Evolutionary conservation across 2,888 invertebrate species (phyloP), one percentile per base, ranked within the genome.

Genomic region (Dolichopus griseipennis): DNA sequence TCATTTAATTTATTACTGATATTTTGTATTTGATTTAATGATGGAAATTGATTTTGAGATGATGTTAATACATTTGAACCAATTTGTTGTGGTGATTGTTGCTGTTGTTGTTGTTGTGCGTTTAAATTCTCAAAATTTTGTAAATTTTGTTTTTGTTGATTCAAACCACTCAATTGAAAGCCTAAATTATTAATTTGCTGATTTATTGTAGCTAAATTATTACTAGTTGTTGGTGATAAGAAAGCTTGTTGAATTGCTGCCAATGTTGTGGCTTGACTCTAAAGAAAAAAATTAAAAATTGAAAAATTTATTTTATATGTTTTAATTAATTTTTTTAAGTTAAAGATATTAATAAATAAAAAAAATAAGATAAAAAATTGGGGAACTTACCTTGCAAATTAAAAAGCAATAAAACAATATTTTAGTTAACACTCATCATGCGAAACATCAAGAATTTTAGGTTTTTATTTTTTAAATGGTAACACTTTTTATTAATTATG

Each of bases 101-200:
- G 68, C 73, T 77, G 61, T 71, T 75, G 74, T 22, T 73, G 74
- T 62, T 74, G 72, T 41, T 72, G 72, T 41, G 75, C 72, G 73
- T 18, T 61, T 73, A 66, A 66, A 75, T 68, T 75, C 72, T 81
- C 81, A 68, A 81, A 76, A 69, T 81, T 80, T 71, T 81, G 81
- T 67, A 81, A 74, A 73, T 81, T 80, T 70, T 81, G 81, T 69
- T 78, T 81, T 71, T 81, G 81, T 71, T 81, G 81, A 74, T 81
- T 81, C 65, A 81, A 76, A 4, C 81, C 81, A 70, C 77, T 81
- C 69, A 81, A 71, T 71, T 81, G 81, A 52, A 81, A 78, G 68
- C 79, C 81, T 61, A 81, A 74, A 65, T 80, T 77, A 43, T 77
- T 79, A 70, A 81, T 69, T 72, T 81, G 81, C 71, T 81, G 81